A percentile compares a stretch with the other conserved stretches of the same genome.
phyloP scores from a whole-genome alignment of 2,113 vertebrate species.

The Nothocercus nigrocapillus region DNA sequence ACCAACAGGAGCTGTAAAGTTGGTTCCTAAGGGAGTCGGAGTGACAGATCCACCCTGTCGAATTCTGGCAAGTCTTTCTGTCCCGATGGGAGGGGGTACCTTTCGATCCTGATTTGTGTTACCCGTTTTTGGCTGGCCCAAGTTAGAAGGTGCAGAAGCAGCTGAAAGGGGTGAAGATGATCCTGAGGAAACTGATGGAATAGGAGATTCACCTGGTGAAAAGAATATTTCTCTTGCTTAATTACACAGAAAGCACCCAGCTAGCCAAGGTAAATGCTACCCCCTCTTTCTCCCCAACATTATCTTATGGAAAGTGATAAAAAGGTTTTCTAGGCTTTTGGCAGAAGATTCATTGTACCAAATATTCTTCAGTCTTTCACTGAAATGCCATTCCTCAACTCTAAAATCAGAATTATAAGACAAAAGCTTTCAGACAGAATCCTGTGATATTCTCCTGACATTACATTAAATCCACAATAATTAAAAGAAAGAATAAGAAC shows the following conservation, averaged over 20 bases:
- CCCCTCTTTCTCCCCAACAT: background rate
- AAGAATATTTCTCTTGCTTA: slow-evolving; percentile 80
- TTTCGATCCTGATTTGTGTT: slow-evolving; percentile 89
- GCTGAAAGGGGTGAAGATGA: slow-evolving; percentile 92
- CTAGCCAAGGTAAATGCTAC: background rate
- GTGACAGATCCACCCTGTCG: slow-evolving; percentile 95
- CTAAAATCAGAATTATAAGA: background rate
- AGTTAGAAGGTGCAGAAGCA: slow-evolving; percentile 84
- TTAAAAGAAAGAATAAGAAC: slow-evolving; percentile 55
- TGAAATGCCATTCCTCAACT: background rate
- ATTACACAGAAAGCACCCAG: slow-evolving; percentile 42
- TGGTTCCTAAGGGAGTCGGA: slow-evolving; percentile 90
- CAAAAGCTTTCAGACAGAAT: slow-evolving; percentile 58
- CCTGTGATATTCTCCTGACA: background rate
- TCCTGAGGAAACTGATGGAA: slow-evolving; percentile 93
- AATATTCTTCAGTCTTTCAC: background rate
- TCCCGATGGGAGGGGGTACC: slow-evolving; percentile 96
- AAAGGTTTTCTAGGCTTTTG: background rate
- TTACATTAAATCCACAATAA: background rate
- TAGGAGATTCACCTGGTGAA: slow-evolving; percentile 92
- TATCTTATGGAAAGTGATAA: background rate
- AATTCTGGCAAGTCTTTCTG: slow-evolving; percentile 93
- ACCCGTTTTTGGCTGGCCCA: slow-evolving; percentile 89
- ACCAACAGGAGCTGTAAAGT: slow-evolving; percentile 93
- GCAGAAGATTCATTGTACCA: background rate